Percentiles rank a stretch among this genome's conserved stretches.
These are phyloP conservation scores for Drosophila leontia DNA, from an alignment of 1,140 invertebrate genomes.

Conservation along the genomic window DNA sequence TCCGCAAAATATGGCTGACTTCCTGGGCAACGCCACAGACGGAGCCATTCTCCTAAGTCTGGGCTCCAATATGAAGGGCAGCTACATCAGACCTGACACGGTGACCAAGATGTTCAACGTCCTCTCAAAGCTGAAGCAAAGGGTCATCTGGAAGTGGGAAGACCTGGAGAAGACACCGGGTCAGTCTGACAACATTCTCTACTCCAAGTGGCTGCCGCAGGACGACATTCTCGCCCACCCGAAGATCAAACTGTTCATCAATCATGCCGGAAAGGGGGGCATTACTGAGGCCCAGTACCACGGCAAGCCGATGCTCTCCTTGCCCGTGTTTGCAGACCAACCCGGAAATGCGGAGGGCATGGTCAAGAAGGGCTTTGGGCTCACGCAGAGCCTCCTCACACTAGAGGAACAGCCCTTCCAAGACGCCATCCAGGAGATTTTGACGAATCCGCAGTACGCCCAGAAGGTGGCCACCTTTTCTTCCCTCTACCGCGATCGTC, in stretches of 20 bases:
- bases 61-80: slow-evolving; percentile 86
- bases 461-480: slow-evolving; percentile 55
- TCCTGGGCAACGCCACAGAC: slow-evolving; percentile 50
- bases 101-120: slow-evolving; percentile 85
- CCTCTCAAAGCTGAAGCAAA: slow-evolving; percentile 84
- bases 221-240: slow-evolving; percentile 86
- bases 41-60: slow-evolving; percentile 87
- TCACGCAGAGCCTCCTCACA: slow-evolving; percentile 76
- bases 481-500: slow-evolving; percentile 68
- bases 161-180: slow-evolving; percentile 65
- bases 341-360: slow-evolving; percentile 51
- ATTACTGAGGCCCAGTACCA: slow-evolving; percentile 85
- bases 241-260: slow-evolving; percentile 89
- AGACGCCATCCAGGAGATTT: slow-evolving; percentile 40
- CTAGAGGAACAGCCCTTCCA: slow-evolving; percentile 85
- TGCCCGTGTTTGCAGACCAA: slow-evolving; percentile 85
- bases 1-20: slow-evolving; percentile 52
- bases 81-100: slow-evolving; percentile 80
- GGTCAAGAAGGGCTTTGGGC: slow-evolving; percentile 50
- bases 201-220: slow-evolving; percentile 87
- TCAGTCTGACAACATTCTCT: slow-evolving; percentile 86
- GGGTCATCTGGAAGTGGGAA: slow-evolving; percentile 86
- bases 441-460: slow-evolving; percentile 61
- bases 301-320: slow-evolving; percentile 86
- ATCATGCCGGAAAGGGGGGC: slow-evolving; percentile 88